A percentile compares a stretch with the other conserved stretches of the same genome.
These are phyloP conservation scores for Pentamera pediparva DNA, from an alignment of 53 echinoderm and acorn worm species.

Conservation along the genomic window DNA sequence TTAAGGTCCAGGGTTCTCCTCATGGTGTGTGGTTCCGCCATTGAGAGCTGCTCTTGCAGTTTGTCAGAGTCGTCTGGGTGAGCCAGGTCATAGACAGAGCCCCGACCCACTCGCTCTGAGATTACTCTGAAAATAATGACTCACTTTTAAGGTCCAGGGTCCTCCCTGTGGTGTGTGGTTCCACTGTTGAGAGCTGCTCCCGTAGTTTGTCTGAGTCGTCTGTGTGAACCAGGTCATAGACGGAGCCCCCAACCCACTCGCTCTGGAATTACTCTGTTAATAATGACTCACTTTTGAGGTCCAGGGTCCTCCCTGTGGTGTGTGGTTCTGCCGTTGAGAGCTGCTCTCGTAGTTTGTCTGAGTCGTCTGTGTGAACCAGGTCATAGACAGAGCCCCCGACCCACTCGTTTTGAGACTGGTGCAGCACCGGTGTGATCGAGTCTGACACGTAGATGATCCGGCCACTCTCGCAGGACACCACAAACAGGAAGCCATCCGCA, in stretches of 20 bases:
- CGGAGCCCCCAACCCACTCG: conserved; percentile 87
- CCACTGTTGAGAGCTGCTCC: conserved; percentile 90
- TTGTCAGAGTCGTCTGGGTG: conserved; percentile 96
- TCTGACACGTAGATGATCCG: conserved; percentile 96
- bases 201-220: conserved; percentile 90
- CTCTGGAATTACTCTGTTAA: too few relatives aligned
- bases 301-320: conserved; percentile 87
- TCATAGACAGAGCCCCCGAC: conserved; percentile 88
- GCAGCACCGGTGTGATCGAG: conserved; percentile 92
- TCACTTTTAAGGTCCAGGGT: conserved; percentile 97
- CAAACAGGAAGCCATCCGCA: conserved; percentile 97
- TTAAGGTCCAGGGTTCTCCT: conserved; percentile 93
- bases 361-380: conserved; percentile 88
- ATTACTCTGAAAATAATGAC: too few relatives aligned
- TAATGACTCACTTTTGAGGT: conserved; percentile 83
- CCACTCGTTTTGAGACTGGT: conserved; percentile 96
- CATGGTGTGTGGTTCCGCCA: conserved; percentile 87
- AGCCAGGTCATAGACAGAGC: conserved; percentile 82
- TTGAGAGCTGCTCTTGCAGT: conserved; percentile 84
- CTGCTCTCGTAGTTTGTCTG: conserved; percentile 86
- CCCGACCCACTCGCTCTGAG: conserved; percentile 97
- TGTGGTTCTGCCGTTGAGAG: conserved; percentile 94
- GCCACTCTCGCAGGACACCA: conserved; percentile 91
- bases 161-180: conserved; percentile 89
- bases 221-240: conserved; percentile 91